Conservation (phyloP, 2,888 invertebrate species). For the Ganaspis brasiliensis region DNA sequence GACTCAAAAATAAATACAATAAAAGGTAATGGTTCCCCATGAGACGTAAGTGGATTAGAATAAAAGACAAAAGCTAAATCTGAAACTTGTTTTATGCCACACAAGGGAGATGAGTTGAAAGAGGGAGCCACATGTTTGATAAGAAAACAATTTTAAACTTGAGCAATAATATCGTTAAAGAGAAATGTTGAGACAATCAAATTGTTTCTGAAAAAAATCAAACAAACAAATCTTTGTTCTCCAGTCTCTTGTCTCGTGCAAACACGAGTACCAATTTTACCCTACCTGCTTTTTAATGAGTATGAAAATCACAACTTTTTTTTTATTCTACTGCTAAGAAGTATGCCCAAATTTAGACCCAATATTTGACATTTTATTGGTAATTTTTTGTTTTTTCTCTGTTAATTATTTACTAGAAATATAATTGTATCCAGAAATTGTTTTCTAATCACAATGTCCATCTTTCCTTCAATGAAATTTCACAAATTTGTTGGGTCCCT, state of each 20-base stretch:
- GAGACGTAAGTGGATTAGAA: conserved; percentile 34
- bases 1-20: conserved; percentile 13
- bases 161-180: background rate
- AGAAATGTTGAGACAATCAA: background rate
- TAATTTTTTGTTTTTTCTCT: too few species aligned
- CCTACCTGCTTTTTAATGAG: too few species aligned
- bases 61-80: conserved; percentile 35
- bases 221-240: background rate
- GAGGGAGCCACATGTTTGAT: conserved; percentile 34
- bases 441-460: too few species aligned
- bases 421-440: too few species aligned
- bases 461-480: too few species aligned
- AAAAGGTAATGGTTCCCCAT: conserved; percentile 24
- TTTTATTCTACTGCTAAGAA: too few species aligned
- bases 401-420: too few species aligned
- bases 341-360: too few species aligned
- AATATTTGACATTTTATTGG: too few species aligned
- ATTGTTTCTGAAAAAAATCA: background rate
- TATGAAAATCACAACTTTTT: too few species aligned
- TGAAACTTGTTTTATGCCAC: conserved; percentile 21
- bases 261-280: too few species aligned
- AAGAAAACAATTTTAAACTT: conserved; percentile 23
- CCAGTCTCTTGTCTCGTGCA: background rate
- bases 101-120: conserved; percentile 2
- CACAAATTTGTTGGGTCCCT: too few species aligned